A percentile compares a stretch with the other conserved stretches of the same genome.
phyloP scores from a whole-genome alignment of 2,797 vertebrate species.

The Leptoclinus maculatus region DNA sequence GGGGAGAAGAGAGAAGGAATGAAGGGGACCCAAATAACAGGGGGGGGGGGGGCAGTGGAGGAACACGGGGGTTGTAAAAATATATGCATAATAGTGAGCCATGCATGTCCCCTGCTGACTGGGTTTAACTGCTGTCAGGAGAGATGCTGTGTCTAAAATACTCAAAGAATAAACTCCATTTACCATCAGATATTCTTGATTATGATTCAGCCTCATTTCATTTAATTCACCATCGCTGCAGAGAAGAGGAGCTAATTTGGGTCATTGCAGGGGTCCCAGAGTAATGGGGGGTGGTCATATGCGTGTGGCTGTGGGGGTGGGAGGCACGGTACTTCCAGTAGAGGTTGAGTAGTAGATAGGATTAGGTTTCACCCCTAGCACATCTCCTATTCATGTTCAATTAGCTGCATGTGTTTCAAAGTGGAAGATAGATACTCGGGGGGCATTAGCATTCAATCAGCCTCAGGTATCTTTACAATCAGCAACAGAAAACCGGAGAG shows the following conservation, averaged over 20 bases:
- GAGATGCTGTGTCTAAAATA: constrained; percentile 38
- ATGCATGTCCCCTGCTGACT: constrained; percentile 49
- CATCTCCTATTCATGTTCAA: constrained; percentile 82
- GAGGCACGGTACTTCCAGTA: constrained; percentile 30
- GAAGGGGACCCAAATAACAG: constrained; percentile 14
- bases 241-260: constrained; percentile 71
- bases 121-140: constrained; percentile 37
- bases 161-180: constrained; percentile 24
- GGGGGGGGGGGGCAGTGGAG: constrained; percentile 49
- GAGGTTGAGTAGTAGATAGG: constrained; percentile 70
- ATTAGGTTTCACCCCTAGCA: constrained; percentile 78
- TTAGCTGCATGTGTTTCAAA: constrained; percentile 80
- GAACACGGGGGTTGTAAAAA: constrained; percentile 48
- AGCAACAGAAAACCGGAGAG: constrained; percentile 33
- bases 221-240: constrained; percentile 44
- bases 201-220: constrained; percentile 38
- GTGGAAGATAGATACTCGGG: constrained; percentile 67
- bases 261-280: constrained; percentile 70
- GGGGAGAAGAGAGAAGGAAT: constrained; percentile 13
- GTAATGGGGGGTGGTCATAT: constrained; percentile 29
- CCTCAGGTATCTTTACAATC: constrained; percentile 47
- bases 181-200: constrained; percentile 30
- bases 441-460: constrained; percentile 72
- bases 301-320: background rate
- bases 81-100: constrained; percentile 63